Base-by-base conservation (phyloP, 1,140 invertebrate species). In the Anadara kagoshimensis region DNA sequence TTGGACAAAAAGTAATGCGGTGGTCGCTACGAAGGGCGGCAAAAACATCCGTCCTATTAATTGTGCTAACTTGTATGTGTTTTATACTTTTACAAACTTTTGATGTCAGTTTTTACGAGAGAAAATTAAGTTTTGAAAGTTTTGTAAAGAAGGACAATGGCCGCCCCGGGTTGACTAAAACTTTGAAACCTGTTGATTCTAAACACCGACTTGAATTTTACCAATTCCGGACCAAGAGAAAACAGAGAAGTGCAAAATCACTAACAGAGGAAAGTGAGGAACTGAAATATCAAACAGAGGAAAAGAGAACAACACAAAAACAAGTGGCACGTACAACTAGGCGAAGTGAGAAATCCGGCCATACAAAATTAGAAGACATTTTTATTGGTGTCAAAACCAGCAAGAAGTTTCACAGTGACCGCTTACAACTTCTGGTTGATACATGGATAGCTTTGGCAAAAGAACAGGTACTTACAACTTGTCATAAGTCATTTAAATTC, bases 311-410 rank as follows among this genome's bases (percentile, higher is more conserved):
- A 36, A 36, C 29, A 3, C 29, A 36, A 36, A 36, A 36, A 36
- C 29, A 36, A 36, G 29, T 36, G 29, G 29, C 2, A 36, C 29
- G 29, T 36, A 7, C 29, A 36, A 36, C 29, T 3, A 36, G 29
- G 7, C 29, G 29, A 36, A 36, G 7, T 36, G 29, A 36, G 29
- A 36, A 36, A 36, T 36, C 16, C 51, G 8, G 47, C 36, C 67
- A 20, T 29, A 83, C 82, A 22, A 71, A 80, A 61, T 44, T 97
- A 70, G 92, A 95, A 87, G 95, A 97, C 88, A 91, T 98, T 79
- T 98, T 97, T 90, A 94, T 98, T 86, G 96, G 95, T 90, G 95
- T 98, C 22, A 98, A 98, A 91, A 98, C 96, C 59, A 97, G 96
- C 43, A 93, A 93, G 85, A 93, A 93, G 89, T 97, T 96, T 90